Base-by-base conservation (phyloP, 2,888 invertebrate species). In the Mythimna loreyi region DNA sequence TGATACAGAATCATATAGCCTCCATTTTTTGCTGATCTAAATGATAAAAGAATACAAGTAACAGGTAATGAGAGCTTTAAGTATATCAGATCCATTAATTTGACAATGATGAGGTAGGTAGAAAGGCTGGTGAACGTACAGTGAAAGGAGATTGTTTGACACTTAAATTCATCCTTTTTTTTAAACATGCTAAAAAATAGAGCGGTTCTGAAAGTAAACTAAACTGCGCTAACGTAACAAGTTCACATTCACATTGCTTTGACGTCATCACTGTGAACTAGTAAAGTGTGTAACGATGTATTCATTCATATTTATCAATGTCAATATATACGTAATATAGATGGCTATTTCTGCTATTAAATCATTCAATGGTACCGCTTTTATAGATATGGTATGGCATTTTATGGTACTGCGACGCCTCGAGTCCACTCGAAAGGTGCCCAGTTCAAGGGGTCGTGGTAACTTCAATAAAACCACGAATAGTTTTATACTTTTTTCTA, bases 111-210 rank as follows among this genome's bases (percentile, higher is more conserved):
- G 28, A 58, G 19, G 60, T 63, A 60, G 61, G 49, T 72, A 62
- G 73, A 77, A 61, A 65, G 73, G 73, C 55, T 30, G 16, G 69
- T 69, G 68, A 75, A 58, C 11, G 78, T 63, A 33, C 7, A 69
- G 83, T 80, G 81, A 82, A 82, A 82, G 83, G 83, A 74, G 64
- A 68, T 55, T 66, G 65, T 61, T 21, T 49, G 61, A 11, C 30
- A 59, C 28, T 80, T n/a, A 52, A 40, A 67, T 50, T 23, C 61
- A 57, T 72, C 65, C 66, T 63, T 82, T 67, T 80, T 81, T 67
- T 67, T 9, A 47, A 66, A 63, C 50, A 50, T 56, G 62, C 58
- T 50, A 40, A 28, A 64, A 61, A 57, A 59, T 57, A 67, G 50
- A 76, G 25, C 33, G 23, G 28, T 58, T 47, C 49, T 16, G 78